Conservation (phyloP, 92 coral and sea anemone species). For the Epizoanthus illoricatus region DNA sequence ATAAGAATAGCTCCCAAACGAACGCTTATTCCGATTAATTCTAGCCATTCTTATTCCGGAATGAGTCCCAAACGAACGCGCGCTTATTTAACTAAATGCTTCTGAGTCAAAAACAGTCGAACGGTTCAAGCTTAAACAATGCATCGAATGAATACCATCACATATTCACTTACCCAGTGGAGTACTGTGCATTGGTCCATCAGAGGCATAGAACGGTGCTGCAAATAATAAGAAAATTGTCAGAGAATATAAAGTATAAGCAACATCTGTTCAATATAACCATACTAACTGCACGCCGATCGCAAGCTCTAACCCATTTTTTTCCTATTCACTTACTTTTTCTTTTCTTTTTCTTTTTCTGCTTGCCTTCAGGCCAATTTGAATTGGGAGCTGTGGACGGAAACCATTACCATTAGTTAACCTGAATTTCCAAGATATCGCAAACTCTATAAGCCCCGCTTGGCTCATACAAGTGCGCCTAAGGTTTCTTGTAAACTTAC, state of each 20-base stretch:
- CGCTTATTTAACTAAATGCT: too few relatives aligned
- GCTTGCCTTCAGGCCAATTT: constrained; percentile 60
- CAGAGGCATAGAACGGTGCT: constrained; percentile 98
- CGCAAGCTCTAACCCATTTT: not conserved
- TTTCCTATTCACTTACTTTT: constrained; percentile 35
- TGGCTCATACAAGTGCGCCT: too few relatives aligned
- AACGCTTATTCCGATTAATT: too few relatives aligned
- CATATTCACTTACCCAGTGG: constrained; percentile 84
- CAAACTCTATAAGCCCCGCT: too few relatives aligned
- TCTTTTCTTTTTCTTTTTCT: constrained; percentile 50
- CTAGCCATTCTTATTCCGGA: too few relatives aligned
- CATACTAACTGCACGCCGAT: not conserved
- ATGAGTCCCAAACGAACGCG: too few relatives aligned
- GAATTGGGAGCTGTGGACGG: constrained; percentile 44
- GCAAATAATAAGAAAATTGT: constrained; percentile 5
- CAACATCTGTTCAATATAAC: too few relatives aligned
- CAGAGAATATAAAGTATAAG: not conserved
- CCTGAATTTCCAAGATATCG: too few relatives aligned
- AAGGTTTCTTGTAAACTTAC: too few relatives aligned
- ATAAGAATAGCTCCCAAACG: too few relatives aligned
- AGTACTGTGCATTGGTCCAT: constrained; percentile 99
- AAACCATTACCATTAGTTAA: not conserved
- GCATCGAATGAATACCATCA: too few relatives aligned
- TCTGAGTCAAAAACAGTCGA: too few relatives aligned
- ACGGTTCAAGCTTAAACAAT: not conserved